Percentiles rank a stretch among this genome's conserved stretches.
phyloP scores from a whole-genome alignment of 2,797 vertebrate species.

The Lagocephalus sceleratus region DNA sequence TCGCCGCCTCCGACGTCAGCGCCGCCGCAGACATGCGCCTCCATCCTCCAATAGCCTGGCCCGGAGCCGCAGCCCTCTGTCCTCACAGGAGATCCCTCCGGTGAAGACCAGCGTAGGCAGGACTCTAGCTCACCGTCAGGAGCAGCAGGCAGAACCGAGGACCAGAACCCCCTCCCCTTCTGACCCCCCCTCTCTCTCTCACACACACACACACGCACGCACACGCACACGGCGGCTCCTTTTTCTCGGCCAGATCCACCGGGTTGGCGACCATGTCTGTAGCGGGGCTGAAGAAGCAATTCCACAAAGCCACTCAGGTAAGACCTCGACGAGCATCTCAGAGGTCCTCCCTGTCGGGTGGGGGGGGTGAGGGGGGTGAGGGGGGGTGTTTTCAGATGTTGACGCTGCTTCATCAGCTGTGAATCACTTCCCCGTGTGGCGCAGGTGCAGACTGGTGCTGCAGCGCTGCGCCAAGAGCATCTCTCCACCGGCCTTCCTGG shows the following conservation, averaged over 20 bases:
- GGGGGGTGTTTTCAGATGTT: too few relatives aligned
- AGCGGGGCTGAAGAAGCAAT: conserved; percentile 91
- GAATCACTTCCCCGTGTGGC: not conserved
- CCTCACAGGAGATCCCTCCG: conserved; percentile 67
- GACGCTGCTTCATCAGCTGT: not conserved
- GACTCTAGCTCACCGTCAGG: conserved; percentile 34
- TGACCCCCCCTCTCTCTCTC: too few relatives aligned
- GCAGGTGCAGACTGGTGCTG: conserved; percentile 26
- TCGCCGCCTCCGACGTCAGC: conserved; percentile 66
- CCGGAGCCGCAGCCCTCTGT: conserved; percentile 45
- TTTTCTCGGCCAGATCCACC: conserved; percentile 26
- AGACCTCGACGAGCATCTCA: conserved; percentile 9
- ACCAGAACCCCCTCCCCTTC: conserved; percentile 10
- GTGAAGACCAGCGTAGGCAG: conserved; percentile 48
- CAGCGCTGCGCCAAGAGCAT: conserved; percentile 53
- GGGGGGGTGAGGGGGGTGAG: too few relatives aligned
- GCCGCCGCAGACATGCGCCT: conserved; percentile 51
- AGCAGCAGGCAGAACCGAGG: conserved; percentile 18
- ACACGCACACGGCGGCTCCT: conserved; percentile 7
- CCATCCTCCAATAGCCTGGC: conserved; percentile 61
- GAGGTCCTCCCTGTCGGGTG: too few relatives aligned
- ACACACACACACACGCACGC: too few relatives aligned
- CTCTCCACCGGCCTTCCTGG: conserved; percentile 7
- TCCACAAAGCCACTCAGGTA: conserved; percentile 96
- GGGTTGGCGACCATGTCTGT: conserved; percentile 81